Base-by-base conservation (phyloP, 1,140 invertebrate species). In the Hormaphis cornu region DNA sequence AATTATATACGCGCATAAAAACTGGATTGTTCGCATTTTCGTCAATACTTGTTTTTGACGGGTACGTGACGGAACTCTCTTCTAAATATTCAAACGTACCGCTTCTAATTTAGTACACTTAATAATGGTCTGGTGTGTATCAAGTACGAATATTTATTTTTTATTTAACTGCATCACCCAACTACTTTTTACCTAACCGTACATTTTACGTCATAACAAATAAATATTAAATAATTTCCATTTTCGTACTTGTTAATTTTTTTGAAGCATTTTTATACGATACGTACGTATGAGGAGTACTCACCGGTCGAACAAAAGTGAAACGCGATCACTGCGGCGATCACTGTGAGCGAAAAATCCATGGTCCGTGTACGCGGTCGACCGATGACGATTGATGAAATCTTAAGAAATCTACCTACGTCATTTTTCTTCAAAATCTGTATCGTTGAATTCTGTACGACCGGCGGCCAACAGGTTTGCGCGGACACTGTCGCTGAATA, bases 401-500 rank as follows among this genome's bases (percentile, higher is more conserved):
- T 28, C 26, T n/a, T 20, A 24, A 18, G 42, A 24, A 61, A 46
- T n/a, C 5, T 42, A 42, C 46, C 26, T 66, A 66, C 61, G 61
- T 66, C 61, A 66, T 66, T 44, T 66, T 66, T n/a, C n/a, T 35
- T 33, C 44, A 35, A 14, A 63, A 22, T 22, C 12, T 9, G 24
- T 48, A 33, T 33, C 33, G 26, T 46, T 63, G n/a, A n/a, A n/a
- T n/a, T n/a, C n/a, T 20, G 30, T 48, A 48, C 42, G 18, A 63
- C 16, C 42, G 48, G 18, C 33, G 26, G 22, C 59, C 59, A 35
- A 48, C 28, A 48, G n/a, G 42, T 22, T 48, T 35, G 44, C 18
- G n/a, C n/a, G n/a, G n/a, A n/a, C 24, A 20, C 61, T 66, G 44
- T 48, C 5, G 61, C 28, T 66, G 61, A 48, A 66, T 44, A 50